Percentiles rank a stretch among this genome's conserved stretches.
These are phyloP conservation scores for Macrocentrus cingulum DNA, from an alignment of 1,140 invertebrate species.

Conservation along the genomic window DNA sequence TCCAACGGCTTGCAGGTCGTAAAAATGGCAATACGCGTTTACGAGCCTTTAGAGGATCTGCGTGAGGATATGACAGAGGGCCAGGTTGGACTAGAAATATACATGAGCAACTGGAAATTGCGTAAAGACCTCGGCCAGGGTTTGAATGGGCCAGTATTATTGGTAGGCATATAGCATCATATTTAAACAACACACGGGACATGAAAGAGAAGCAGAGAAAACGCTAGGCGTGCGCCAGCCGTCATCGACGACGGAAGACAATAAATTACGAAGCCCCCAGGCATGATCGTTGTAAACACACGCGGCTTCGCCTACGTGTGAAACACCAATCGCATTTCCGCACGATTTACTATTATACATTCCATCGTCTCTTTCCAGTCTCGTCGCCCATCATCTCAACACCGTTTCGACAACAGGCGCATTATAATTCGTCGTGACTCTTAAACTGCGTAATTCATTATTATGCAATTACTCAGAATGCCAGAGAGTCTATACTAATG, in stretches of 20 bases:
- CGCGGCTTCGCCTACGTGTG: not conserved
- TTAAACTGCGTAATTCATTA: too few species aligned
- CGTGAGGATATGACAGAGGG: not conserved
- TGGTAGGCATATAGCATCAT: too few species aligned
- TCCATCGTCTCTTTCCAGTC: too few species aligned
- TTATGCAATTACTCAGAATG: slow-evolving; percentile 55
- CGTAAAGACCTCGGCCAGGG: too few species aligned
- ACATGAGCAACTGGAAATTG: too few species aligned
- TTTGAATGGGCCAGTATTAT: too few species aligned
- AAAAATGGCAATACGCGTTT: slow-evolving; percentile 5
- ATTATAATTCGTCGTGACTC: too few species aligned
- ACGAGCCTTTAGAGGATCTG: not conserved
- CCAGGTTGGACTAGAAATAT: too few species aligned
- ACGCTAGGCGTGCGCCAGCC: slow-evolving; percentile 40
- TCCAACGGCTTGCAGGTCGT: slow-evolving; percentile 2
- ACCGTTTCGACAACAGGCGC: too few species aligned
- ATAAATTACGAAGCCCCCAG: slow-evolving; percentile 52
- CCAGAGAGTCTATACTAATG: slow-evolving; percentile 42
- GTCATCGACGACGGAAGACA: slow-evolving; percentile 47
- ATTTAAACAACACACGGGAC: not conserved
- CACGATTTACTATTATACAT: too few species aligned
- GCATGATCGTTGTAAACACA: slow-evolving; percentile 23
- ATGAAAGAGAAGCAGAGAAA: slow-evolving; percentile 22
- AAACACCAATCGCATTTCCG: slow-evolving; percentile 13
- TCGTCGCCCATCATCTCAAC: too few species aligned